phyloP scores from a whole-genome alignment of 2,888 invertebrate genomes.

The Helleia helle region DNA sequence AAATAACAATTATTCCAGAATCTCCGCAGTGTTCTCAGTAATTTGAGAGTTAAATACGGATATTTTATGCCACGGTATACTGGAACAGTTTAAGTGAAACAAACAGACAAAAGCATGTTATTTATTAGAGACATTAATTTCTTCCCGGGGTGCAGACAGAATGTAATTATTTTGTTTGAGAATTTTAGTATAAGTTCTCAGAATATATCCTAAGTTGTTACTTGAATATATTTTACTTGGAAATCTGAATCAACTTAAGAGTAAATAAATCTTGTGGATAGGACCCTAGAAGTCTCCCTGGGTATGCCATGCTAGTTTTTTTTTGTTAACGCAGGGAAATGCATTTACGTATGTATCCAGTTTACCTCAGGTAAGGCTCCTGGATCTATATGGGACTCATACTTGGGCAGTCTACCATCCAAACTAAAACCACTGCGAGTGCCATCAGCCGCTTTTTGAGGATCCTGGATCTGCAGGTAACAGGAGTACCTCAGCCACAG shows the following conservation, averaged over 20 bases:
- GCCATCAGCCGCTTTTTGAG: too few relatives aligned
- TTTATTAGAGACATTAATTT: conserved; percentile 45
- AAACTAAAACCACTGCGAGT: too few relatives aligned
- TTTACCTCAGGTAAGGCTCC: too few relatives aligned
- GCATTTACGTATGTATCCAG: too few relatives aligned
- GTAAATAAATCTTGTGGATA: too few relatives aligned
- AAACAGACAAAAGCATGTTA: conserved; percentile 40
- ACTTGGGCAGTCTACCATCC: too few relatives aligned
- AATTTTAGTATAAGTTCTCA: conserved; percentile 14
- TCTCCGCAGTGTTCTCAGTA: conserved; percentile 4
- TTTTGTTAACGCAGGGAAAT: too few relatives aligned
- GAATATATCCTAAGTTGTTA: conserved; percentile 7
- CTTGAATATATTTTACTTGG: not conserved
- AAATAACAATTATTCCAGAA: conserved; percentile 5
- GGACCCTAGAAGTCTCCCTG: too few relatives aligned
- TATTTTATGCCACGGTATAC: conserved; percentile 18
- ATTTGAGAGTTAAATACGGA: conserved; percentile 9
- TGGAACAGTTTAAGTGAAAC: conserved; percentile 37
- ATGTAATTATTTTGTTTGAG: conserved; percentile 27
- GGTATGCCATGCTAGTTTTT: too few relatives aligned
- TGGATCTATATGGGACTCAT: too few relatives aligned
- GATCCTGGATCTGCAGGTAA: too few relatives aligned
- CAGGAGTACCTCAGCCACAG: too few relatives aligned
- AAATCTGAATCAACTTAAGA: not conserved
- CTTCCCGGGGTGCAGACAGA: conserved; percentile 36